Percentiles rank a stretch among this genome's conserved stretches.
phyloP scores from a whole-genome alignment of 2,888 invertebrate genomes.

The Mayetiola destructor region DNA sequence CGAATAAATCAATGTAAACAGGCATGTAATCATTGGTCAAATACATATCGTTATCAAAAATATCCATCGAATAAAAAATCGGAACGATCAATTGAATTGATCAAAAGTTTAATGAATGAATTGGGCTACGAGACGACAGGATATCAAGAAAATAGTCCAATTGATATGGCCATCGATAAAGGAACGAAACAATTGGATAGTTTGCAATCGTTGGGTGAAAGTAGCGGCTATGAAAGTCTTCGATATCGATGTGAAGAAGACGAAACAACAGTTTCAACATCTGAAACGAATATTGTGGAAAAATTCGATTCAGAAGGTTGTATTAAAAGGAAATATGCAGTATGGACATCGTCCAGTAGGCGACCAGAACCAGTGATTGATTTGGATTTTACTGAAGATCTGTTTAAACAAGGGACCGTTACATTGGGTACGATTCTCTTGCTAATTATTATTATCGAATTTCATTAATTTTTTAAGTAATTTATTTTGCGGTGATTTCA shows the following conservation, averaged over 20 bases:
- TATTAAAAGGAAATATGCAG: not conserved
- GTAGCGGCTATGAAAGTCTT: slow-evolving; percentile 63
- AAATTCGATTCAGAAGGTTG: not conserved
- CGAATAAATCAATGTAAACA: slow-evolving; percentile 58
- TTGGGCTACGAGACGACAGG: slow-evolving; percentile 21
- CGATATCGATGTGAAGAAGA: slow-evolving; percentile 44
- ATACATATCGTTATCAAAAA: slow-evolving; percentile 52
- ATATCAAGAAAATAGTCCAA: slow-evolving; percentile 15
- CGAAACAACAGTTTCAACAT: slow-evolving; percentile 29
- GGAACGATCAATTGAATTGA: slow-evolving; percentile 27
- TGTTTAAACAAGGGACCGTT: slow-evolving; percentile 36
- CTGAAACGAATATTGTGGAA: not conserved
- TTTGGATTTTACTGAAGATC: slow-evolving; percentile 35
- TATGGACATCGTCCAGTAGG: slow-evolving; percentile 12
- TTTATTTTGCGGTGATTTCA: slow-evolving; percentile 23
- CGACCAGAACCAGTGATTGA: slow-evolving; percentile 23
- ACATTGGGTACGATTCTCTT: slow-evolving; percentile 31
- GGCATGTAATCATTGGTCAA: slow-evolving; percentile 66
- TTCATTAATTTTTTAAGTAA: slow-evolving; percentile 1
- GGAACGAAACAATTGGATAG: slow-evolving; percentile 39
- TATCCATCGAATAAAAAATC: slow-evolving; percentile 25
- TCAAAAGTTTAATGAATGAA: slow-evolving; percentile 32
- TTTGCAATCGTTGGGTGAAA: slow-evolving; percentile 53
- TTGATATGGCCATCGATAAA: not conserved
- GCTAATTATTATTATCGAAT: not conserved